Evolutionary conservation across 2,797 vertebrate genomes (phyloP).

Genomic region (Microtus obscurus): DNA sequence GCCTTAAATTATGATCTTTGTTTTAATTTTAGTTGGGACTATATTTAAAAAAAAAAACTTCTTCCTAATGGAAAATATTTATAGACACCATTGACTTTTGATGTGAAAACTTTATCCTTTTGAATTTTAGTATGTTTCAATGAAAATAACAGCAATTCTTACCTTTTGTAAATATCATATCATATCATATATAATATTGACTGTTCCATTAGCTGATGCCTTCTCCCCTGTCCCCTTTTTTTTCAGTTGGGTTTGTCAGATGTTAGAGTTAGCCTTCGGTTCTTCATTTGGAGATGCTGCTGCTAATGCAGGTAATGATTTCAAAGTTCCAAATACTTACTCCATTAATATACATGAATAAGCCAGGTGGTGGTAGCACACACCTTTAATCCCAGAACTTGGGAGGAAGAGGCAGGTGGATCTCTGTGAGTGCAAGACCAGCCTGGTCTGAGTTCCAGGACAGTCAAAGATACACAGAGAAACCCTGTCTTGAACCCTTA

Average conservation of each 20-base stretch:
- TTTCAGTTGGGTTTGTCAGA: slow-evolving; percentile 93
- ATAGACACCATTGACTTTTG: slow-evolving; percentile 35
- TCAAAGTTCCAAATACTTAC: slow-evolving; percentile 46
- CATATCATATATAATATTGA: not conserved
- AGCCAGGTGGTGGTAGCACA: too few relatives aligned
- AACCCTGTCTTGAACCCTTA: not conserved
- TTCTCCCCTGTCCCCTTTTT: slow-evolving; percentile 22
- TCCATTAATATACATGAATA: not conserved
- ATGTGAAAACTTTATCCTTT: not conserved
- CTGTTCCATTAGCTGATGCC: slow-evolving; percentile 23
- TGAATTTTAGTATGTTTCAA: slow-evolving; percentile 29
- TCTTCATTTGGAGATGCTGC: slow-evolving; percentile 94
- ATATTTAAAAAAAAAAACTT: not conserved
- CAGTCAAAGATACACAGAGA: not conserved
- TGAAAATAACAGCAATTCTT: not conserved
- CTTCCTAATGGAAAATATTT: not conserved
- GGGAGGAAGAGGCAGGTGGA: not conserved
- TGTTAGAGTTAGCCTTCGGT: slow-evolving; percentile 93
- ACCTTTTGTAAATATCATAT: not conserved
- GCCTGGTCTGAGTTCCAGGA: not conserved
- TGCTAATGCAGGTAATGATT: slow-evolving; percentile 91
- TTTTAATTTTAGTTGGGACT: slow-evolving; percentile 29
- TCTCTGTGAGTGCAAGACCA: too few relatives aligned
- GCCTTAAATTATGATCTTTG: not conserved
- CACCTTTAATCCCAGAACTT: not conserved